These are phyloP conservation scores for Euphysa ruthae DNA, from an alignment of 30 jellyfish, hydroid and myxozoan species.

Conservation along the genomic window DNA sequence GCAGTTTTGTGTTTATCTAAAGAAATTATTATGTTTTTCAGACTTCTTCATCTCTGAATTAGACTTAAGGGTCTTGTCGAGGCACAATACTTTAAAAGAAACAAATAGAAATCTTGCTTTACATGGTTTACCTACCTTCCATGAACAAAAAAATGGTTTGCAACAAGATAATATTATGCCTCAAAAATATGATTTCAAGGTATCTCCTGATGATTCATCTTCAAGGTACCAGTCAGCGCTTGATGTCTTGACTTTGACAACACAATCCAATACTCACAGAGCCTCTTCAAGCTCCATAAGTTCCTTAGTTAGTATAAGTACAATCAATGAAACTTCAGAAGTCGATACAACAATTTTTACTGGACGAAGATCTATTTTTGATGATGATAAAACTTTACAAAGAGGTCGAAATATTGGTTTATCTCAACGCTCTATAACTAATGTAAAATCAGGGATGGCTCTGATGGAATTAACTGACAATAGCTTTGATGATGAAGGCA, in stretches of 20 bases:
- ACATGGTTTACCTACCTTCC: neutral
- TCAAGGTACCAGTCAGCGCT: conserved; percentile 18
- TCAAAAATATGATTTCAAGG: no score
- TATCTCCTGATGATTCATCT: conserved; percentile 7
- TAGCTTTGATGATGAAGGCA: conserved; percentile 1
- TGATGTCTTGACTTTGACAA: neutral
- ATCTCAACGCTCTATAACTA: neutral
- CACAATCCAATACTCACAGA: neutral
- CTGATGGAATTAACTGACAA: neutral
- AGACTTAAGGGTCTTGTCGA: neutral
- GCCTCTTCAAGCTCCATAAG: neutral
- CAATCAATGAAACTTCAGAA: neutral
- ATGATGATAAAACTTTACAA: neutral
- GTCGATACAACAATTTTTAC: conserved; percentile 3
- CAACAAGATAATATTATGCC: neutral
- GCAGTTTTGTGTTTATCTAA: neutral
- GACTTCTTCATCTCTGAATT: neutral
- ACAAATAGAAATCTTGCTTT: neutral
- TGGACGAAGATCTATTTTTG: conserved; percentile 10
- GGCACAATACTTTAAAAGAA: neutral
- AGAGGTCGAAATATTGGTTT: neutral
- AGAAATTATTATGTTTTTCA: neutral
- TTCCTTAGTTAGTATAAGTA: neutral
- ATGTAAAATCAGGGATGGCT: neutral
- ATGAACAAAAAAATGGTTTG: neutral